Evolutionary conservation across 2,797 vertebrate species (phyloP).

Genomic region (Rhinoraja longicauda): DNA sequence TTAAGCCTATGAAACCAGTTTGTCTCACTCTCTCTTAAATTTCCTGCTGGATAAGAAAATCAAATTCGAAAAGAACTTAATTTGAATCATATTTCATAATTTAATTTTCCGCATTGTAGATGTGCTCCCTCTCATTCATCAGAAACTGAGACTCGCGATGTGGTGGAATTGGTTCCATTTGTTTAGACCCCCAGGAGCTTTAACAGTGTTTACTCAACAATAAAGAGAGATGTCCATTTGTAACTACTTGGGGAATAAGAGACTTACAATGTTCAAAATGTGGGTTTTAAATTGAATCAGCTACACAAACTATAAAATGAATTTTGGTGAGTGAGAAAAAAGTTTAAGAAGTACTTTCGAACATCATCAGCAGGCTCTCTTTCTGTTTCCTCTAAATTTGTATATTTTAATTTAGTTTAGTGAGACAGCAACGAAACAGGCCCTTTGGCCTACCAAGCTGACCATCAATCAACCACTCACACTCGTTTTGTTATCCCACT

Average conservation of each 20-base stretch:
- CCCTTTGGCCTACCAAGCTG: too few relatives aligned
- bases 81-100: background rate
- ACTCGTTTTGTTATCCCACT: too few relatives aligned
- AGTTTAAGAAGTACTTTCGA: background rate
- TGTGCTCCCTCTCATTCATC: background rate
- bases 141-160: background rate
- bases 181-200: background rate
- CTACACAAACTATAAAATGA: background rate
- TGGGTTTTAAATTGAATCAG: constrained; percentile 22
- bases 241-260: background rate
- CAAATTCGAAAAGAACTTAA: background rate
- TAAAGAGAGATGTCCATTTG: background rate
- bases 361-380: background rate
- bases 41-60: background rate
- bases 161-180: background rate
- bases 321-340: background rate
- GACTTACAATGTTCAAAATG: background rate
- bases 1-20: background rate
- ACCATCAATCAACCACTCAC: too few relatives aligned
- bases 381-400: background rate
- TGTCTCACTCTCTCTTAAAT: background rate
- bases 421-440: too few relatives aligned
- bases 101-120: background rate
- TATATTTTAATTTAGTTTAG: too few relatives aligned
- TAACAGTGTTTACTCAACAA: background rate